Conservation (phyloP, 2,888 invertebrate species). For the Cordylochernes scorpioides region DNA sequence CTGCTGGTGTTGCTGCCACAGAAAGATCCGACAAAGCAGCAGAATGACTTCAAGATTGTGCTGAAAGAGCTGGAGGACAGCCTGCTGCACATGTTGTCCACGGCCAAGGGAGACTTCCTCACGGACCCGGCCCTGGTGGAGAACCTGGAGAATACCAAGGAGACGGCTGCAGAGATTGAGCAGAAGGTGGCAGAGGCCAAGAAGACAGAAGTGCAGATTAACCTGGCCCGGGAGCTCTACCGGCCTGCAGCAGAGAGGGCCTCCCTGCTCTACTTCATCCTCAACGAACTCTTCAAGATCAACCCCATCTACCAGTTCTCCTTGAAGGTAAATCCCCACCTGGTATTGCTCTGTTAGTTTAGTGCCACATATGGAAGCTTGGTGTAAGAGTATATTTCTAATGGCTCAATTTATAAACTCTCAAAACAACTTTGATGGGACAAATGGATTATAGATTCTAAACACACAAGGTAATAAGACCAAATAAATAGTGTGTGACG, state of each 20-base stretch:
- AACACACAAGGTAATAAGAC: too few relatives aligned
- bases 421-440: too few relatives aligned
- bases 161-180: constrained; percentile 83
- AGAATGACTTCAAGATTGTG: constrained; percentile 87
- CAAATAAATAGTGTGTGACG: too few relatives aligned
- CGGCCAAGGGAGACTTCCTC: constrained; percentile 72
- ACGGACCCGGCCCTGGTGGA: constrained; percentile 84
- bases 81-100: constrained; percentile 57
- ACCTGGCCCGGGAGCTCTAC: constrained; percentile 72
- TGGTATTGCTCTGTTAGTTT: too few relatives aligned
- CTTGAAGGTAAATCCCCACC: constrained; percentile 58
- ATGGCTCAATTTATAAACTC: too few relatives aligned
- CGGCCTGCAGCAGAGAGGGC: constrained; percentile 72
- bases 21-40: constrained; percentile 80
- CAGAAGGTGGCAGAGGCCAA: constrained; percentile 71
- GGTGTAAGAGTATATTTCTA: too few relatives aligned
- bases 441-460: too few relatives aligned
- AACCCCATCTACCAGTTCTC: constrained; percentile 94
- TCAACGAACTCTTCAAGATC: constrained; percentile 79
- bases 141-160: constrained; percentile 80
- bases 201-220: constrained; percentile 67
- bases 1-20: too few relatives aligned
- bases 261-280: constrained; percentile 71
- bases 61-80: constrained; percentile 77
- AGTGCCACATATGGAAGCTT: too few relatives aligned